A percentile compares a stretch with the other conserved stretches of the same genome.
Conservation (phyloP, 2,113 vertebrate genomes). For the Ageneiosus marmoratus region DNA sequence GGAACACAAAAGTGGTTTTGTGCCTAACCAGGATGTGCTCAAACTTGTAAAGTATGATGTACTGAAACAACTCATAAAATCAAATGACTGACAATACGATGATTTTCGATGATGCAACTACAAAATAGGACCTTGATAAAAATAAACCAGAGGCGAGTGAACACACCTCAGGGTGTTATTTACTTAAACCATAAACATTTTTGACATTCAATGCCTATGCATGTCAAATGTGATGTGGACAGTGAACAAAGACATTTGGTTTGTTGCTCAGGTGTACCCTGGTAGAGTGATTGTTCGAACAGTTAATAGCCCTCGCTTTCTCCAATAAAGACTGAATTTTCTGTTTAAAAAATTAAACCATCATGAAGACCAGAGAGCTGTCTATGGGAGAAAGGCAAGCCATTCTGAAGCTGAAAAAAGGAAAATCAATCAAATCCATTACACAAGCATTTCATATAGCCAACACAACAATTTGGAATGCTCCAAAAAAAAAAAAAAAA, state of each 20-base stretch:
- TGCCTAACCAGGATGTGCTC: background rate
- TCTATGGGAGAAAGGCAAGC: background rate
- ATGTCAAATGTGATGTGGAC: background rate
- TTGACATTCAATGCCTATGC: background rate
- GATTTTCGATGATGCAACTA: background rate
- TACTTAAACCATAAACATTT: background rate
- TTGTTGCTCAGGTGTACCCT: background rate
- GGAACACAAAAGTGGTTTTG: background rate
- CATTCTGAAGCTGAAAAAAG: no score
- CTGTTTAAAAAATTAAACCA: background rate
- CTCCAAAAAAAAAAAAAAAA: no score
- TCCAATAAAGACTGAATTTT: background rate
- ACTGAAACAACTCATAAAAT: background rate
- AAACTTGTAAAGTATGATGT: background rate
- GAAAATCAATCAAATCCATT: no score
- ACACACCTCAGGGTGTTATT: background rate
- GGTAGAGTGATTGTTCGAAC: background rate
- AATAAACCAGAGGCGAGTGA: background rate
- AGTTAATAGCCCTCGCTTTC: background rate
- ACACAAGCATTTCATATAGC: no score
- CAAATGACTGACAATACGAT: background rate
- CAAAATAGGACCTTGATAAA: background rate
- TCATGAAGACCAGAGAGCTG: background rate
- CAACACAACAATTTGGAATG: no score
- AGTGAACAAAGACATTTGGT: background rate